Evolutionary conservation across 2,113 vertebrate species (phyloP), one percentile per base, ranked within the genome.

Genomic region (Mastomys natalensis): DNA sequence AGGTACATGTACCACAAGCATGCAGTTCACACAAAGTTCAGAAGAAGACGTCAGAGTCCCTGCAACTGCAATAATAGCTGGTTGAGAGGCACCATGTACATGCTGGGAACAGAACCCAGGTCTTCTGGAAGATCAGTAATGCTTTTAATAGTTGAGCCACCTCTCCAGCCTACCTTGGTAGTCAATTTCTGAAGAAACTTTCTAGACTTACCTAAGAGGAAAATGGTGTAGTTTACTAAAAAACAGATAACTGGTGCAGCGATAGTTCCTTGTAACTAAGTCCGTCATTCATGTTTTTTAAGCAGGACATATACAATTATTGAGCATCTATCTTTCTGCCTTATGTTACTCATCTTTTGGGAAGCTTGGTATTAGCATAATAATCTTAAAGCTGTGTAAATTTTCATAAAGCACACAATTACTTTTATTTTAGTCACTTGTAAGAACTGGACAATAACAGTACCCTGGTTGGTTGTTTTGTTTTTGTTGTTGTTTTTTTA

Each of bases 101-200:
- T 43, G n/a, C 72, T 43, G n/a, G n/a, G n/a, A 73, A 43, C 0
- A 0, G 72, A 73, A 22, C n/a, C n/a, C n/a, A 43, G 72, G 72
- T 43, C n/a, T 40, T 73, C n/a, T 43, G n/a, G 9, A 73, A 73
- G 72, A 73, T n/a, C n/a, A 73, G 72, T n/a, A 73, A 73, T 43
- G n/a, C 72, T 43, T 73, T 73, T 43, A 73, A 43, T 40, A 22
- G 72, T 37, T 72, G 70, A 72, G 34, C 70, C 16, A 72, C 70
- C 16, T n/a, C 37, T 72, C 70, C n/a, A 37, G n/a, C n/a, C n/a
- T 73, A n/a, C 40, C n/a, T 58, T 64, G 24, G 62, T 70, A 87
- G 70, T 77, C 81, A 85, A 85, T 72, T 96, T 93, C 34, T 93
- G 78, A 97, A 93, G 66, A 96, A 87, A 66, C 8, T 86, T 93